Percentiles rank a stretch among this genome's conserved stretches.
Evolutionary conservation across 1,140 invertebrate genomes (phyloP).

Genomic region (Onthophagus taurus): DNA sequence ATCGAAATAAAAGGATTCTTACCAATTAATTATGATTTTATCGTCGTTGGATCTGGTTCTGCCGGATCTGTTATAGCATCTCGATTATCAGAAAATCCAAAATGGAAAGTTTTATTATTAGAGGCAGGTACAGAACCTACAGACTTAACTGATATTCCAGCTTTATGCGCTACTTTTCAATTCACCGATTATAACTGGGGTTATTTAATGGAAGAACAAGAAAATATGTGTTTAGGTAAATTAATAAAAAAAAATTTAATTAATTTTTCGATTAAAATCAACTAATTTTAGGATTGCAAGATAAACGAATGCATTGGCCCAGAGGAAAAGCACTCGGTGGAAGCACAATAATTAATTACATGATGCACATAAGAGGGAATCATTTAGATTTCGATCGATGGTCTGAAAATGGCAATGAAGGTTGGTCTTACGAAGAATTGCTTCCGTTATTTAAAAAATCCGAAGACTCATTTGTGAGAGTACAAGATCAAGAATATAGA

Average conservation of each 20-base stretch:
- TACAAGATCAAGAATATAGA: conserved; percentile 45
- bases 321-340: conserved; percentile 61
- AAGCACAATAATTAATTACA: conserved; percentile 70
- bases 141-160: conserved; percentile 62
- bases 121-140: conserved; percentile 56
- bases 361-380: conserved; percentile 81
- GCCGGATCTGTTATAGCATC: conserved; percentile 49
- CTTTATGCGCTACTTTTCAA: conserved; percentile 56
- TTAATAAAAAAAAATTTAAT: too few species aligned
- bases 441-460: conserved; percentile 72
- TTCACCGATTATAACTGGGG: conserved; percentile 69
- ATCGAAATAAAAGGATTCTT: too few species aligned
- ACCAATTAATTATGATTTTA: conserved; percentile 24
- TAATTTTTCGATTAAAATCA: too few species aligned
- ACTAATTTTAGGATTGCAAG: conserved; percentile 40
- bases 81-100: conserved; percentile 55
- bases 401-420: conserved; percentile 59
- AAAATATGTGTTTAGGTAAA: conserved; percentile 50
- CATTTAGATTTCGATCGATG: conserved; percentile 52
- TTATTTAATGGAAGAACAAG: conserved; percentile 63
- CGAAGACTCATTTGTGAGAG: conserved; percentile 54
- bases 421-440: conserved; percentile 73
- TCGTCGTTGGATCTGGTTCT: conserved; percentile 34
- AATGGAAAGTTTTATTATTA: conserved; percentile 60
- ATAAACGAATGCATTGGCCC: conserved; percentile 46